Evolutionary conservation across 2,113 vertebrate genomes (phyloP).

Genomic region (Aythya baeri): DNA sequence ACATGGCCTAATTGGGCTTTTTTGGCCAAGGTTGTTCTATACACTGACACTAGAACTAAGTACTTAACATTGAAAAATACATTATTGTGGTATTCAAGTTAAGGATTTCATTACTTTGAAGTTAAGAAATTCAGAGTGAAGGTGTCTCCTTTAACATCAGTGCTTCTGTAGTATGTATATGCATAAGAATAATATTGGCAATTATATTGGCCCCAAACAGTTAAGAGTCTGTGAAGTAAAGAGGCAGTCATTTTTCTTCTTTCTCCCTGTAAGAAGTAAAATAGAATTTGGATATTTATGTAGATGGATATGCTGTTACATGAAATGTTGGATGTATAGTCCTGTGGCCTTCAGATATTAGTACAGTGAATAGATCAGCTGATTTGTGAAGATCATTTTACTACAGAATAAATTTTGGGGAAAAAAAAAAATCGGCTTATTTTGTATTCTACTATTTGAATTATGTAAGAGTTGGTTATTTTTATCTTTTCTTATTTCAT

Average conservation of each 20-base stretch:
- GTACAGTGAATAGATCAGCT: background rate
- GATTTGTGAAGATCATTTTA: background rate
- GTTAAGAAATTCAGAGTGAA: constrained; percentile 36
- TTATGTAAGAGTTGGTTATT: background rate
- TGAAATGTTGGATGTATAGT: background rate
- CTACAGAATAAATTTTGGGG: background rate
- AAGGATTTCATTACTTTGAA: constrained; percentile 62
- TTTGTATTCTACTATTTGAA: background rate
- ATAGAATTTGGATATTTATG: background rate
- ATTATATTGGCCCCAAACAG: constrained; percentile 28
- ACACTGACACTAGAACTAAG: constrained; percentile 32
- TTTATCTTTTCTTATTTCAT: constrained; percentile 10
- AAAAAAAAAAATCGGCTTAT: background rate
- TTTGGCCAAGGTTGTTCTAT: constrained; percentile 60
- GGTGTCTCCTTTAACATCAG: constrained; percentile 39
- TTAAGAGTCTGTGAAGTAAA: constrained; percentile 32
- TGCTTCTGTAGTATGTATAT: background rate
- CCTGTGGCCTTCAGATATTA: background rate
- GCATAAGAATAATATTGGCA: constrained; percentile 28
- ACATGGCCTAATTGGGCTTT: constrained; percentile 69
- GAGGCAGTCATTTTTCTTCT: background rate
- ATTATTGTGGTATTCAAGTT: constrained; percentile 56
- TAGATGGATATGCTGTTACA: background rate
- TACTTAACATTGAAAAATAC: constrained; percentile 57
- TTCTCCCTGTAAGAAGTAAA: background rate